phyloP scores from a whole-genome alignment of 2,888 invertebrate species.

The Neelides folsomi region DNA sequence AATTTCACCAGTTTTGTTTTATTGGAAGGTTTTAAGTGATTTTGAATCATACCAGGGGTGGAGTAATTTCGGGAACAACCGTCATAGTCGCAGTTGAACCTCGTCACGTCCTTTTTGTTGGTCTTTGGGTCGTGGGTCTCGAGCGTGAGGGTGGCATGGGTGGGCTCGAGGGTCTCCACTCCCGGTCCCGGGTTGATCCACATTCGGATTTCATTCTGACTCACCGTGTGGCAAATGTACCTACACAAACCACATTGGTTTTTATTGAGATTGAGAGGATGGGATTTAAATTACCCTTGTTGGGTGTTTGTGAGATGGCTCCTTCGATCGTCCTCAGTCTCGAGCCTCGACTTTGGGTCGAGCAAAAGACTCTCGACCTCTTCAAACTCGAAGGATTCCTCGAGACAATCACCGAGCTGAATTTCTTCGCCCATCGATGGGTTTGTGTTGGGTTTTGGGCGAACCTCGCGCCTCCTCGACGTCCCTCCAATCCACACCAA shows the following conservation, averaged over 20 bases:
- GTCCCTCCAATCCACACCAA: too few species aligned
- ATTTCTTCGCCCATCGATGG: too few species aligned
- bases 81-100: conserved; percentile 61
- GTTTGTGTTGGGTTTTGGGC: too few species aligned
- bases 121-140: conserved; percentile 49
- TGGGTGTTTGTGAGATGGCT: conserved; percentile 9
- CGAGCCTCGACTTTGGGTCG: conserved; percentile 6
- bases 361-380: background rate
- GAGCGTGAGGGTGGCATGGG: conserved; percentile 54
- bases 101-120: conserved; percentile 33
- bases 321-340: conserved; percentile 12
- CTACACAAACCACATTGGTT: conserved; percentile 1
- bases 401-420: too few species aligned
- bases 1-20: conserved; percentile 47
- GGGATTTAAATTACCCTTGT: conserved; percentile 8
- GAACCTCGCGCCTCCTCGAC: too few species aligned
- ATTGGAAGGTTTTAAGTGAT: conserved; percentile 10
- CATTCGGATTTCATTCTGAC: conserved; percentile 20
- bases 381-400: too few species aligned
- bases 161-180: conserved; percentile 41
- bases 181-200: conserved; percentile 21
- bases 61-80: conserved; percentile 70
- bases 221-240: conserved; percentile 20
- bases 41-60: conserved; percentile 3
- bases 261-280: background rate